Conservation (phyloP, 2,797 vertebrate species). For the Jordanella pulchra region DNA sequence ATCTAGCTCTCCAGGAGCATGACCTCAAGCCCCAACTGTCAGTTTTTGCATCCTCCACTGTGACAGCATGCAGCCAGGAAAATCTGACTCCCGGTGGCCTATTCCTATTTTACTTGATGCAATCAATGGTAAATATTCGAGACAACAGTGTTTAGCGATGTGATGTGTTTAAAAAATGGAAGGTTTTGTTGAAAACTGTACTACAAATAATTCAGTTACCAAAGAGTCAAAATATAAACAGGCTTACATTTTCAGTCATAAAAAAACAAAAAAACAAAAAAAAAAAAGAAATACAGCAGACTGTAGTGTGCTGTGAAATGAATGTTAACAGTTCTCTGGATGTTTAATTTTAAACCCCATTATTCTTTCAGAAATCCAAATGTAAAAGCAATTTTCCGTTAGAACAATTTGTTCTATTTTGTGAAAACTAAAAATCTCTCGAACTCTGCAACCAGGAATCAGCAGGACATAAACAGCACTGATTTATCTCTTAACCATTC, state of each 20-base stretch:
- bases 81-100: slow-evolving; percentile 70
- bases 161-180: slow-evolving; percentile 10
- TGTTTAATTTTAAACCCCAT: slow-evolving; percentile 18
- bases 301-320: background rate
- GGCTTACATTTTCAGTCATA: slow-evolving; percentile 24
- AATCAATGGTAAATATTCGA: slow-evolving; percentile 39
- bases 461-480: slow-evolving; percentile 62
- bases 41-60: slow-evolving; percentile 66
- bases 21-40: slow-evolving; percentile 77
- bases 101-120: slow-evolving; percentile 39
- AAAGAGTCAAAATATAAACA: slow-evolving; percentile 27
- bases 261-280: too few species aligned
- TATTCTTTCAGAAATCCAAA: slow-evolving; percentile 34
- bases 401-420: slow-evolving; percentile 39
- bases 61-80: slow-evolving; percentile 74
- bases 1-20: slow-evolving; percentile 61
- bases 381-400: slow-evolving; percentile 26
- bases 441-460: slow-evolving; percentile 46
- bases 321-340: slow-evolving; percentile 21
- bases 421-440: slow-evolving; percentile 27
- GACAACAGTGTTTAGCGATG: slow-evolving; percentile 25
- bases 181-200: slow-evolving; percentile 44
- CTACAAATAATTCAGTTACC: slow-evolving; percentile 30
- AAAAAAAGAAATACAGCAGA: slow-evolving; percentile 9
- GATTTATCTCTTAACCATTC: slow-evolving; percentile 63